Percentiles rank a stretch among this genome's conserved stretches.
Evolutionary conservation across 2,797 vertebrate species (phyloP).

Genomic region (Aldrovandia affinis): DNA sequence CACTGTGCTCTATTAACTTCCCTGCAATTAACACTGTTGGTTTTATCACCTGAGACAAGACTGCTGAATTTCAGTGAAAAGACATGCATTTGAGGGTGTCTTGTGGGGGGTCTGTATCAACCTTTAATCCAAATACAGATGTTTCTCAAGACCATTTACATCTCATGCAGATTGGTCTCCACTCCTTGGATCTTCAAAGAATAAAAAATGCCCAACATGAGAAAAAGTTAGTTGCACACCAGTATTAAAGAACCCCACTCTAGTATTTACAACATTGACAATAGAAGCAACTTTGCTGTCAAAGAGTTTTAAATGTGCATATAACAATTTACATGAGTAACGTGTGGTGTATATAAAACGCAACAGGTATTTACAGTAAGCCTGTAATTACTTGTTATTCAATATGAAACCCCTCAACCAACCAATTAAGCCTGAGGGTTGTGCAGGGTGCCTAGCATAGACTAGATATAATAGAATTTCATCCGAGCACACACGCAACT

Average conservation of each 20-base stretch:
- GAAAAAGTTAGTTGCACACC: neutral
- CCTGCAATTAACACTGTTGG: neutral
- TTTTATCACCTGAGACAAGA: neutral
- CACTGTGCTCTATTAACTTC: neutral
- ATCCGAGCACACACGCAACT: neutral
- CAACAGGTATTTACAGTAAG: no score
- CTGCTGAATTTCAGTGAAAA: neutral
- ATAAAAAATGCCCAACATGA: neutral
- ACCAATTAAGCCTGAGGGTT: neutral
- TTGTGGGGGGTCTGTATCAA: neutral
- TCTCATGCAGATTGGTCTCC: neutral
- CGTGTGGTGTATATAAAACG: no score
- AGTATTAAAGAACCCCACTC: neutral
- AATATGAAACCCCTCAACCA: neutral
- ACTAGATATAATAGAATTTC: neutral
- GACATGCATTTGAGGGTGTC: neutral
- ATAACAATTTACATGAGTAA: neutral
- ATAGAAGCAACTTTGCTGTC: neutral
- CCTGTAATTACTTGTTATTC: neutral
- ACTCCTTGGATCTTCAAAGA: slow-evolving; percentile 1
- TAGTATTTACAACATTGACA: neutral
- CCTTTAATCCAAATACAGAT: neutral
- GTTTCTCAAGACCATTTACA: neutral
- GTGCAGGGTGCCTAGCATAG: no score
- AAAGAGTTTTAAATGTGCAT: neutral